Evolutionary conservation across 2,888 invertebrate species (phyloP), one percentile per base, ranked within the genome.

Genomic region (Slavum lentiscoides): DNA sequence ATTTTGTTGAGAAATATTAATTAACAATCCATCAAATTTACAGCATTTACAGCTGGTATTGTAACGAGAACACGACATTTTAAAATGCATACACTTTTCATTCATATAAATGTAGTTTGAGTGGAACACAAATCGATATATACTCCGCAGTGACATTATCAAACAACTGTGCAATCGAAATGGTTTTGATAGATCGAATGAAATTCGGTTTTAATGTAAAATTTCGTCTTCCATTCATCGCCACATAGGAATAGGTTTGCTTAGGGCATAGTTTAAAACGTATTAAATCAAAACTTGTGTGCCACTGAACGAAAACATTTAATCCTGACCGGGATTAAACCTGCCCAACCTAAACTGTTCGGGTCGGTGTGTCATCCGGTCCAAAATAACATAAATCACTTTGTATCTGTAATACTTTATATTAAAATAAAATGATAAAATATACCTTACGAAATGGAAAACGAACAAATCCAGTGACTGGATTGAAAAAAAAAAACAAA

Each of bases 211-310:
- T 23, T 21, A 53, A 68, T 17, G 23, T 23, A 9, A 23, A 49
- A 17, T 23, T 2, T 19, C n/a, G 1, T 37, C n/a, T n/a, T 58
- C 37, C 55, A 15, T 15, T 37, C n/a, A 7, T 49, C 68, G 58
- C n/a, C 30, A 37, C n/a, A 37, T n/a, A n/a, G 55, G 7, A 30
- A 55, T 69, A 69, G 19, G 30, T 69, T 37, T 0, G 19, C 37
- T 19, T 1, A 9, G 62, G 9, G 53, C 23, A 30, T 53, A 53
- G 61, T 49, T 6, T 9, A n/a, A 68, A 67, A 58, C 30, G 58
- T 68, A 75, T 75, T 75, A 58, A 68, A 75, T 75, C 67, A 67
- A 75, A 75, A 75, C 75, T 67, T 59, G 67, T 59, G 15, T 39
- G 21, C 43, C 30, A 23, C 58, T 19, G 67, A n/a, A 30, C 67